Base-by-base conservation (phyloP, 1,140 invertebrate species). In the Caenorhabditis remanei region DNA sequence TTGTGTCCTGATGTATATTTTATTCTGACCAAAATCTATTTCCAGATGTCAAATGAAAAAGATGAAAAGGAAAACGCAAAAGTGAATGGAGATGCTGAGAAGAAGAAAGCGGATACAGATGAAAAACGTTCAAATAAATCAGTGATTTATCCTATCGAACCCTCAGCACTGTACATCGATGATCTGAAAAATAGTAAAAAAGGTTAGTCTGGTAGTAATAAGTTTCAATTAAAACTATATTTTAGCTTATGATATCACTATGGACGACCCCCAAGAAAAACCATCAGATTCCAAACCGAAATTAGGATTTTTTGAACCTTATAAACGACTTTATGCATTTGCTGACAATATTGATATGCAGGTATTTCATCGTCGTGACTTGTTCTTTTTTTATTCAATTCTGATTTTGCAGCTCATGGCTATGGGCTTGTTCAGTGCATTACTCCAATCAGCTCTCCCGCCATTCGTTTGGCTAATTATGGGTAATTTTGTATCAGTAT, bases 391-490 rank as follows among this genome's bases (percentile, higher is more conserved):
- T 21, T 13, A 82, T 48, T 24, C 4, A 61, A 50, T 63, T 9
- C 19, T 67, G 32, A 58, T 48, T 58, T 50, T 87, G 83, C 48
- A 91, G 90, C 63, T 92, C 11, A 91, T 91, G 90, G 56, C 71
- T 19, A 58, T 92, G 40, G 91, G 91, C 19, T 24, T 92, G 13
- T 67, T 92, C 5, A 85, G 90, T 82, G 89, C 90, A 14, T 65
- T 92, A 1, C 86, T 92, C n/a, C 91, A 92, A 85, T 89, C 91
- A 43, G 87, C 87, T 41, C 65, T 92, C 6, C 91, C 91, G 24
- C 91, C 91, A 9, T 92, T 92, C 85, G 90, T 92, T 13, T 92
- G 92, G 91, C 86, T 92, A 16, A 84, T 92, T 48, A 92, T 92
- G 92, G 91, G 91, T 43, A 90, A 91, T 87, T 92, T 92, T 75